Base-by-base conservation (phyloP, 2,888 invertebrate species). In the Tillus elongatus region DNA sequence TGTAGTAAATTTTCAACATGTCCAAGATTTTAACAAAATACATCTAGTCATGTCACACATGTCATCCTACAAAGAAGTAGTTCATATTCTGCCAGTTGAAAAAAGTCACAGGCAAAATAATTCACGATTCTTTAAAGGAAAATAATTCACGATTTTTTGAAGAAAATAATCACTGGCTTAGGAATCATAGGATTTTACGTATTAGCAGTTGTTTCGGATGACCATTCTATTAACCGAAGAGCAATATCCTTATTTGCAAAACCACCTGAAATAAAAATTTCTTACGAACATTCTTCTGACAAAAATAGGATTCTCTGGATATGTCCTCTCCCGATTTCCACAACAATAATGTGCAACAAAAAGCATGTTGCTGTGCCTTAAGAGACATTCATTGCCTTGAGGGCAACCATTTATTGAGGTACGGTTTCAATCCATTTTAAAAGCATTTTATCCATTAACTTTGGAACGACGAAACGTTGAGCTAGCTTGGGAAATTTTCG, bases 201-300 rank as follows among this genome's bases (percentile, higher is more conserved):
- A 15, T 14, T 44, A 8, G 29, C 33, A 10, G 39, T 47, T 15
- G 40, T 42, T 33, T 36, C 37, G 4, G 48, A 48, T 38, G 46
- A 46, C 33, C 41, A 48, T 37, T 9, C 37, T 19, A 30, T 47
- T 28, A 48, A 47, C 33, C 35, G 35, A 27, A 48, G 43, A 43
- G 43, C 42, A 14, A 39, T 47, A 35, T 40, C 43, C 28, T 28
- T 28, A 27, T 35, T 27, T 15, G 10, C 10, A 10, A 2, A 2
- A 10, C 14, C 28, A n/a, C 27, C 27, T 28, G 1, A 28, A 28
- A 14, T 35, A 15, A 28, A 14, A 26, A 35, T 15, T 28, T 26
- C 13, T 14, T 35, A 35, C 28, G 11, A 13, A 9, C 26, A 35
- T 35, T 15, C 35, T 10, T 19, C 15, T 12, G 35, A 28, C 28